A percentile compares a stretch with the other conserved stretches of the same genome.
phyloP scores from a whole-genome alignment of 2,888 invertebrate genomes.

The Lasioglossum pauxillum region DNA sequence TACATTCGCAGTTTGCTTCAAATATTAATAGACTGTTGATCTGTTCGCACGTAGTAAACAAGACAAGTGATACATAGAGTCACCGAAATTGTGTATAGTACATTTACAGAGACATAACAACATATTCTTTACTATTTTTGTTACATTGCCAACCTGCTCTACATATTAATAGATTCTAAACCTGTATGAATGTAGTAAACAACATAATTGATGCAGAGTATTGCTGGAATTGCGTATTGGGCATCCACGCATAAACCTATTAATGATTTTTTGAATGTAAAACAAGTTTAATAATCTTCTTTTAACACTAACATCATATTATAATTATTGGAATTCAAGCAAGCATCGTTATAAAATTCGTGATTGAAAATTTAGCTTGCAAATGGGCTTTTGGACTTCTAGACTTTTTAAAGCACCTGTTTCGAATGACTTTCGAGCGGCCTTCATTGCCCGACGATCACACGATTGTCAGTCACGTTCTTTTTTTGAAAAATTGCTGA shows the following conservation, averaged over 20 bases:
- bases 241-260: neutral
- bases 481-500: conserved; percentile 25
- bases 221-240: neutral
- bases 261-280: too few relatives aligned
- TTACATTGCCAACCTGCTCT: neutral
- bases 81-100: neutral
- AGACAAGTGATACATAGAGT: neutral
- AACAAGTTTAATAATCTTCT: too few relatives aligned
- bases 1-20: neutral
- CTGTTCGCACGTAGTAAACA: neutral
- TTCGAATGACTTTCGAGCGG: neutral
- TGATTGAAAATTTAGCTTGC: neutral
- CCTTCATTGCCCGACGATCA: neutral
- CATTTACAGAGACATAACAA: neutral
- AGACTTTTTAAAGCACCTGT: neutral
- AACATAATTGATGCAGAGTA: neutral
- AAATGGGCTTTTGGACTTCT: neutral
- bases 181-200: neutral
- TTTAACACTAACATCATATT: too few relatives aligned
- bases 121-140: neutral
- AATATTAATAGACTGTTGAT: neutral
- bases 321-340: too few relatives aligned
- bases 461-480: neutral
- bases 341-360: too few relatives aligned
- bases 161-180: neutral